These are phyloP conservation scores for Python bivittatus DNA, from an alignment of 2,113 vertebrate genomes.

Conservation along the genomic window DNA sequence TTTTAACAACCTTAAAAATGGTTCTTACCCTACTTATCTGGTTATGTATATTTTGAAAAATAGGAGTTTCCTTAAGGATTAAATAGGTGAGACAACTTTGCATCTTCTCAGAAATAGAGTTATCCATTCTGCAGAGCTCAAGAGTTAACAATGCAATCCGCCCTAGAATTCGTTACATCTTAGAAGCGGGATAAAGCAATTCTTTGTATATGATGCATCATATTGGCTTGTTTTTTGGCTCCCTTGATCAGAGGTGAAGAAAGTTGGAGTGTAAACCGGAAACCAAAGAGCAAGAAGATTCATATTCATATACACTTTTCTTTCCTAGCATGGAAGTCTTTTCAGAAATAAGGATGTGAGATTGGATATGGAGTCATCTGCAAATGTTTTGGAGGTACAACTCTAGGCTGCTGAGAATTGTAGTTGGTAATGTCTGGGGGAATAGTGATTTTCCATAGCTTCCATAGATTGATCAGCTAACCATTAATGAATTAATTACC, in stretches of 20 bases:
- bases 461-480: neutral
- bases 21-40: conserved; percentile 6
- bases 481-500: neutral
- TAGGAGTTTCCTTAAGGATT: conserved; percentile 13
- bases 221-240: conserved; percentile 19
- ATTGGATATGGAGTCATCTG: too few species aligned
- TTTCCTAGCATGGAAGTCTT: too few species aligned
- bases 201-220: neutral
- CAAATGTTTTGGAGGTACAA: too few species aligned
- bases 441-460: neutral
- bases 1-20: conserved; percentile 6
- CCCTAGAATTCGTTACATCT: neutral
- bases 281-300: neutral
- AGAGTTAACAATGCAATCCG: neutral
- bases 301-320: too few species aligned
- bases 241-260: neutral
- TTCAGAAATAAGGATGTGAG: too few species aligned
- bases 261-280: conserved; percentile 11
- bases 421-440: neutral
- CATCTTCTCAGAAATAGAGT: neutral
- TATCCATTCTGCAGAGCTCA: neutral
- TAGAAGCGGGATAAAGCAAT: neutral
- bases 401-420: neutral
- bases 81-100: neutral
- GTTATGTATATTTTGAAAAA: conserved; percentile 39